Evolutionary conservation across 2,113 vertebrate species (phyloP), one percentile per base, ranked within the genome.

Genomic region (Tympanuchus pallidicinctus): DNA sequence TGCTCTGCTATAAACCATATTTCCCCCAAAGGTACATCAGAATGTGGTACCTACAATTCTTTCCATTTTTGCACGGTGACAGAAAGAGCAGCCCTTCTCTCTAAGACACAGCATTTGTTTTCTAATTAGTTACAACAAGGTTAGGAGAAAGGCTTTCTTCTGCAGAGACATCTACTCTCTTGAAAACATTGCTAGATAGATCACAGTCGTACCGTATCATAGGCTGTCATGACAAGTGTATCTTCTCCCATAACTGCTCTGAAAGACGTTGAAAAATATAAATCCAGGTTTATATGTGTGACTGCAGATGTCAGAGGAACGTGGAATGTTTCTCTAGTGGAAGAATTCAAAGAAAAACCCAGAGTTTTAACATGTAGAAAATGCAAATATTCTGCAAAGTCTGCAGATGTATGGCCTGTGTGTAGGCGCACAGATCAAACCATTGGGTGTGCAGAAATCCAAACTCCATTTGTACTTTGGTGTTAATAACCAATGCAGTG

Each of bases 241-340:
- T 88, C 94, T 88, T 89, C 91, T 91, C 79, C 87, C 85, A 80
- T 60, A 88, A 89, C 61, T 8, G 52, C 76, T 52, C 69, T 1
- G 0, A 83, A 81, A 85, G 60, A 88, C 50, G 64, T 1, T 74
- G 87, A 92, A 88, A 91, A 93, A 85, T 83, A 89, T 81, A 89
- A 91, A 91, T 40, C 25, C 59, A 92, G 80, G 78, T 90, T 93
- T 92, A 82, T 91, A 86, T 67, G 34, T 19, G 59, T 50, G 84
- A 77, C 69, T 90, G 57, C 85, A 92, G 75, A 92, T 67, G 89
- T 32, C 85, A 80, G 87, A 83, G 79, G 86, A 92, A 92, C 56
- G 32, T 72, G 43, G 84, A 93, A 66, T 42, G 64, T 42, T 77
- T 91, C 83, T 43, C 88, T 77, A 77, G 85, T 60, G 79, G 56